Base-by-base conservation (phyloP, 2,888 invertebrate genomes). In the Chrysopilus asiliformis region DNA sequence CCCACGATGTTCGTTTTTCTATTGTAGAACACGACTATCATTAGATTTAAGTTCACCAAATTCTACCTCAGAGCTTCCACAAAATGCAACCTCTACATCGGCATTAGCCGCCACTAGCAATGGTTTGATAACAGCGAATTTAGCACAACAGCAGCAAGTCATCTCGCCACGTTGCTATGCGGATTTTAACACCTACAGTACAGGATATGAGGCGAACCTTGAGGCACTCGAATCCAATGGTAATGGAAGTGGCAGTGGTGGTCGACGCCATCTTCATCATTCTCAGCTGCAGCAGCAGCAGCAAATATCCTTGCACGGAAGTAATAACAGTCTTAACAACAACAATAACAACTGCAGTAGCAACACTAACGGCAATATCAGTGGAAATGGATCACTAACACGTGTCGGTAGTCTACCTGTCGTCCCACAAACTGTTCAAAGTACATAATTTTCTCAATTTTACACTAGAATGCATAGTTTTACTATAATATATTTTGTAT, bases 31-130 rank as follows among this genome's bases (percentile, higher is more conserved):
- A 32, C 49, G 56, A 5, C 43, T 57, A 39, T 57, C 57, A 42
- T 44, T 57, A 37, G 53, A 55, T 45, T 49, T 57, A 42, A 53
- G 52, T 39, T 49, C 53, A 42, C 49, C 49, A 18, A 45, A 43
- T 22, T 42, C 45, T 35, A 46, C 45, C 42, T 41, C 49, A 42
- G 47, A 43, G 32, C 45, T 46, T 41, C 46, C 46, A 42, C 32
- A 34, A 28, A 32, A 24, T 34, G 24, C 35, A 13, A 27, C 18
- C n/a, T n/a, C n/a, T 19, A 30, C 32, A 24, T 28, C 35, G 6
- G 34, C 32, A 25, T 30, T 20, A 26, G 19, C 37, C 2, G 25
- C 29, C 9, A 34, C 16, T 14, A 24, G 16, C 19, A 14, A n/a
- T n/a, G n/a, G n/a, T n/a, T n/a, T 20, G 24, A 13, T 24, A 17